These are phyloP conservation scores for Lithophane ornitopus DNA, from an alignment of 2,888 invertebrate genomes.

Conservation along the genomic window DNA sequence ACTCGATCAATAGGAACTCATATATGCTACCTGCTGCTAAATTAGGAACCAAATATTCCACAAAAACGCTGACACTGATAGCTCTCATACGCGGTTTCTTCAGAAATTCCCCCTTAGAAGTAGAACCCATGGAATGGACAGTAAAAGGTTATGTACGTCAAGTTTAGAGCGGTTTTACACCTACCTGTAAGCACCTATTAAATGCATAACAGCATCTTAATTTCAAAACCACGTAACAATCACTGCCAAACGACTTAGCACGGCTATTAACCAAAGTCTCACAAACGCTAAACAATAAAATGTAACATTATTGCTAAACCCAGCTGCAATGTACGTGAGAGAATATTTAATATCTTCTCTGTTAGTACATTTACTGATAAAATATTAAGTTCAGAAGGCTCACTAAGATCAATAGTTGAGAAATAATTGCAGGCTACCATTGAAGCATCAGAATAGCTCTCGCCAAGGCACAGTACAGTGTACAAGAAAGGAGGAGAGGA, in stretches of 20 bases:
- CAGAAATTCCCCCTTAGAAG: neutral
- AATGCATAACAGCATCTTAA: slow-evolving; percentile 1
- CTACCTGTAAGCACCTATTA: neutral
- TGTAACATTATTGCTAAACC: slow-evolving; percentile 39
- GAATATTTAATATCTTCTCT: slow-evolving; percentile 30
- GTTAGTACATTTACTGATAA: neutral
- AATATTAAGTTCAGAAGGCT: slow-evolving; percentile 17
- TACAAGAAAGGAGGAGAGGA: no score
- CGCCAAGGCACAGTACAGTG: no score
- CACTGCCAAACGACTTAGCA: slow-evolving; percentile 5
- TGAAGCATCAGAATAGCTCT: no score
- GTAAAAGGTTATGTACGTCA: neutral
- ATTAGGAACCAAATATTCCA: no score
- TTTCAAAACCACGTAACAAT: slow-evolving; percentile 36
- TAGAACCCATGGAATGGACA: neutral
- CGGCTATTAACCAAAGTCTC: slow-evolving; percentile 30
- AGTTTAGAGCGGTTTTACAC: neutral
- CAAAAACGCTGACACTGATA: neutral
- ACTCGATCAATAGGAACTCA: neutral
- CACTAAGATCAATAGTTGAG: neutral
- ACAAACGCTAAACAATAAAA: slow-evolving; percentile 51
- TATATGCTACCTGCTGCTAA: neutral
- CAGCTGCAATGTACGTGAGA: slow-evolving; percentile 53
- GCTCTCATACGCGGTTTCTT: neutral
- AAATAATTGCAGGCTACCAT: neutral